A percentile compares a stretch with the other conserved stretches of the same genome.
Evolutionary conservation across 2,113 vertebrate genomes (phyloP).

Genomic region (Puntigrus tetrazona): DNA sequence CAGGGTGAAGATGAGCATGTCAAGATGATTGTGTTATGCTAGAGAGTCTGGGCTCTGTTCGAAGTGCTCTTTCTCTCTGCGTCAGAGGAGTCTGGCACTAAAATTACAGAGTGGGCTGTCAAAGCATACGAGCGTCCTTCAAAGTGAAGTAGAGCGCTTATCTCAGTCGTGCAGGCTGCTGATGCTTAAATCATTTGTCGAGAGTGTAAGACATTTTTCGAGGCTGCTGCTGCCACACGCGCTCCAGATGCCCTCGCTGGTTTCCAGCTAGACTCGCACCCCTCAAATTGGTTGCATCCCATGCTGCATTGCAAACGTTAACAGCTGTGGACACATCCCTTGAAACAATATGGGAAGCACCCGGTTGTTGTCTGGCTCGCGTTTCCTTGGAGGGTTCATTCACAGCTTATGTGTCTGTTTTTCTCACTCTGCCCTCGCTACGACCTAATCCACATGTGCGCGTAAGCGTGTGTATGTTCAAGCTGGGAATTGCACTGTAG

Average conservation of each 20-base stretch:
- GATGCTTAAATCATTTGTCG: slow-evolving; percentile 44
- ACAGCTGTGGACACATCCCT: slow-evolving; percentile 31
- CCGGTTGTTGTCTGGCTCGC: slow-evolving; percentile 23
- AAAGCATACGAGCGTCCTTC: slow-evolving; percentile 40
- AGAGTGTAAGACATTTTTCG: not conserved
- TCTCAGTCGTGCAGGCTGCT: slow-evolving; percentile 48
- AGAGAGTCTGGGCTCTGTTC: slow-evolving; percentile 33
- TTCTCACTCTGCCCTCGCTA: slow-evolving; percentile 39
- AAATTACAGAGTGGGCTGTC: slow-evolving; percentile 37
- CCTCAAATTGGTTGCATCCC: not conserved
- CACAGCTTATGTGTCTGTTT: slow-evolving; percentile 39
- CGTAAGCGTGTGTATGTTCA: not conserved
- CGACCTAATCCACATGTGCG: slow-evolving; percentile 19
- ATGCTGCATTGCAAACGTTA: slow-evolving; percentile 6
- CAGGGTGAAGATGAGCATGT: slow-evolving; percentile 8
- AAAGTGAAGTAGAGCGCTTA: slow-evolving; percentile 49
- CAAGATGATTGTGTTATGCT: slow-evolving; percentile 44
- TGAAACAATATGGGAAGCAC: slow-evolving; percentile 18
- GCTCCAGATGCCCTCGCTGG: not conserved
- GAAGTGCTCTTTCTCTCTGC: slow-evolving; percentile 13
- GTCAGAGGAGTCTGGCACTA: slow-evolving; percentile 18
- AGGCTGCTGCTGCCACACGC: not conserved
- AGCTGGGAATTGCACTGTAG: not conserved
- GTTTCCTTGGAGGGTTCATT: slow-evolving; percentile 28
- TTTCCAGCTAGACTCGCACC: slow-evolving; percentile 21